Evolutionary conservation across 1,140 invertebrate species (phyloP).

Genomic region (Epicauta chinensis): DNA sequence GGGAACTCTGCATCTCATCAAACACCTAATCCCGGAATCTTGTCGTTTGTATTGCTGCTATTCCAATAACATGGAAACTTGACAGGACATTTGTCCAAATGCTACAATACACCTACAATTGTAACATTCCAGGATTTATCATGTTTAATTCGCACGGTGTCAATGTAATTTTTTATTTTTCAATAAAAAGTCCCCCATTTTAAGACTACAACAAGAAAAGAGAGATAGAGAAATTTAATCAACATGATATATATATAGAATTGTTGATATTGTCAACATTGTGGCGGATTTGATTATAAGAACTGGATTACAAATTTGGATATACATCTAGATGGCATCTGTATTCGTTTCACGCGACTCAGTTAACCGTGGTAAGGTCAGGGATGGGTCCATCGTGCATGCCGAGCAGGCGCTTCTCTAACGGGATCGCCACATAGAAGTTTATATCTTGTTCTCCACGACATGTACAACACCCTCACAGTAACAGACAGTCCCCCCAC

Average conservation of each 20-base stretch:
- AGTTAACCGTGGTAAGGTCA: slow-evolving; percentile 19
- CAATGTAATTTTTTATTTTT: no score
- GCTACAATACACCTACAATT: slow-evolving; percentile 15
- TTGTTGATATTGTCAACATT: no score
- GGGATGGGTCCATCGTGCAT: slow-evolving; percentile 22
- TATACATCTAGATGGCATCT: slow-evolving; percentile 18
- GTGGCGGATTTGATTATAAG: background rate
- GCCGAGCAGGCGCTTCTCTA: slow-evolving; percentile 19
- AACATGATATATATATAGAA: no score
- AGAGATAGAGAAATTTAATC: no score
- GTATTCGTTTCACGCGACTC: slow-evolving; percentile 20
- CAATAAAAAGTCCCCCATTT: no score
- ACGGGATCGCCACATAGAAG: slow-evolving; percentile 18
- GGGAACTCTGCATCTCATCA: slow-evolving; percentile 39
- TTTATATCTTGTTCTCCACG: slow-evolving; percentile 9
- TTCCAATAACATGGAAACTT: slow-evolving; percentile 23
- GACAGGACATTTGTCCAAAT: slow-evolving; percentile 28
- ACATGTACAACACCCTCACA: slow-evolving; percentile 10
- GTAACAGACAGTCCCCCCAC: background rate
- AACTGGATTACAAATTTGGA: slow-evolving; percentile 14
- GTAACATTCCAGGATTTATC: slow-evolving; percentile 13
- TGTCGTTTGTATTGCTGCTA: slow-evolving; percentile 24
- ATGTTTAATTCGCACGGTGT: background rate
- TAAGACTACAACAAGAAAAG: no score
- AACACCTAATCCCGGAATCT: slow-evolving; percentile 36